Conservation (phyloP, 1,140 invertebrate species). For the Coelopa frigida region DNA sequence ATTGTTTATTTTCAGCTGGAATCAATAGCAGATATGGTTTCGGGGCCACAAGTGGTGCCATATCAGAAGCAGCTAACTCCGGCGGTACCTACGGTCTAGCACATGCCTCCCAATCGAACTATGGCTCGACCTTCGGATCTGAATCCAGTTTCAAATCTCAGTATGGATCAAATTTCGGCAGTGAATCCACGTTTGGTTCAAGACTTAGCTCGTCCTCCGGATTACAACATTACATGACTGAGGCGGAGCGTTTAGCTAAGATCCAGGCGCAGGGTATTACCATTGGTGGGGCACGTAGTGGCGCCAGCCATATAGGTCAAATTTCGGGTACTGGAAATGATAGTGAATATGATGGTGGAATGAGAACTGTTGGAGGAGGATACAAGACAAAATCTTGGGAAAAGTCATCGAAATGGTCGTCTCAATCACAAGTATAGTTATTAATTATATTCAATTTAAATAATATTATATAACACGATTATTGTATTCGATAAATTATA, state of each 20-base stretch:
- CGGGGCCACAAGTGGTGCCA: slow-evolving; percentile 2
- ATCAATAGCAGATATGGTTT: slow-evolving; percentile 15
- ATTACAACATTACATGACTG: slow-evolving; percentile 15
- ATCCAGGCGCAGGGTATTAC: slow-evolving; percentile 18
- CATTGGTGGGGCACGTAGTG: slow-evolving; percentile 17
- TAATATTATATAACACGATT: too few species aligned
- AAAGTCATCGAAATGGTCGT: slow-evolving; percentile 44
- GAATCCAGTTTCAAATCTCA: slow-evolving; percentile 12
- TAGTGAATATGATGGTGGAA: slow-evolving; percentile 7
- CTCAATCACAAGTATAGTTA: slow-evolving; percentile 19
- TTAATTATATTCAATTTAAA: neutral
- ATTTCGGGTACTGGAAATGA: slow-evolving; percentile 9
- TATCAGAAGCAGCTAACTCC: slow-evolving; percentile 4
- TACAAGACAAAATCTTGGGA: slow-evolving; percentile 43
- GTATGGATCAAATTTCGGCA: slow-evolving; percentile 10
- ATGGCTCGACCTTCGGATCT: slow-evolving; percentile 11
- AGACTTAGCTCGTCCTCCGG: slow-evolving; percentile 7
- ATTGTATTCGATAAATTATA: slow-evolving; percentile 5
- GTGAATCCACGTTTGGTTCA: slow-evolving; percentile 3
- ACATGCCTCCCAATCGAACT: slow-evolving; percentile 11
- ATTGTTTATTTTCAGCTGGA: too few species aligned
- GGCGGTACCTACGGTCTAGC: neutral
- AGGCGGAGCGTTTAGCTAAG: slow-evolving; percentile 21
- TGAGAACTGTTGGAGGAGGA: slow-evolving; percentile 19
- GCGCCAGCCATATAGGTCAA: slow-evolving; percentile 16